A percentile compares a stretch with the other conserved stretches of the same genome.
phyloP scores from a whole-genome alignment of 2,797 vertebrate species.

The Platalea minor region DNA sequence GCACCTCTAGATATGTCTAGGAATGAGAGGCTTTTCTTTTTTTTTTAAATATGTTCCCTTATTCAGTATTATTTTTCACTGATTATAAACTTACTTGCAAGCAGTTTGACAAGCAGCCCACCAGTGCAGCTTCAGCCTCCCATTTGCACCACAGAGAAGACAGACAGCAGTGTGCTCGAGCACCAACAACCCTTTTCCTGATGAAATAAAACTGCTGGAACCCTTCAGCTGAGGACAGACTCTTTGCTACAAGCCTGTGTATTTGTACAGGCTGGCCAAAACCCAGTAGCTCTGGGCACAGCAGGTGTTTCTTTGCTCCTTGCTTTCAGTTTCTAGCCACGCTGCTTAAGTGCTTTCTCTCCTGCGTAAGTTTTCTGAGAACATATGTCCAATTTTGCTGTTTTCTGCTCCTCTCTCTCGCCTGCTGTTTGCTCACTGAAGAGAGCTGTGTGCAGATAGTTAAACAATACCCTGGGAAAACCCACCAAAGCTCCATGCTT shows the following conservation, averaged over 20 bases:
- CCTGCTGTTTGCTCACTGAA: background rate
- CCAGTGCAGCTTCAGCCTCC: background rate
- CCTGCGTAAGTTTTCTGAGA: background rate
- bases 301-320: background rate
- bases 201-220: background rate
- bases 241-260: background rate
- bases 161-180: background rate
- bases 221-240: background rate
- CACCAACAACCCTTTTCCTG: background rate
- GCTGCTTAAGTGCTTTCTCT: background rate
- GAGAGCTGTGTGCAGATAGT: background rate
- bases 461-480: conserved; percentile 28
- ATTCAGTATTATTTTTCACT: background rate
- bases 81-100: background rate
- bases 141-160: background rate
- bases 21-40: background rate
- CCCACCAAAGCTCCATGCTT: background rate
- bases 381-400: background rate
- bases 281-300: background rate
- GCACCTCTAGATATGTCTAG: background rate
- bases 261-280: background rate
- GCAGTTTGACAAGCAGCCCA: background rate
- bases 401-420: background rate
- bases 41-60: background rate
- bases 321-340: background rate